Evolutionary conservation across 1,140 invertebrate genomes (phyloP).

Genomic region (Meloidogyne chitwoodi): DNA sequence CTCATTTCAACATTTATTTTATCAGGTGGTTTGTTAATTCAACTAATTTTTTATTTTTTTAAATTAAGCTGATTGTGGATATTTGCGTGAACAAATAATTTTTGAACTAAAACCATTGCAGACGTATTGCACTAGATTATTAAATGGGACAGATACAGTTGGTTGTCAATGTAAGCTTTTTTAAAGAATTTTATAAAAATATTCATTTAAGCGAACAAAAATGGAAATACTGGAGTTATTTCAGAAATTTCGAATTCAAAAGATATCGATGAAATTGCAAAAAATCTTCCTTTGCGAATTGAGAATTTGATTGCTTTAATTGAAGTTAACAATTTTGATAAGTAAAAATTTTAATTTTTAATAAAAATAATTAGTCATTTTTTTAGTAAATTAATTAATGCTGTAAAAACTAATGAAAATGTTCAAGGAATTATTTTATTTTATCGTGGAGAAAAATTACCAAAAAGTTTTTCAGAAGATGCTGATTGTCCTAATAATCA

Average conservation of each 20-base stretch:
- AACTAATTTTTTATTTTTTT: background rate
- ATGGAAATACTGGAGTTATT: conserved; percentile 11
- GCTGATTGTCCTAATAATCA: conserved; percentile 29
- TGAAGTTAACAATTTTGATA: background rate
- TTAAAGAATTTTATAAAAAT: background rate
- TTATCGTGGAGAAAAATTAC: background rate
- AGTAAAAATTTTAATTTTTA: background rate
- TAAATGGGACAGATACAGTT: conserved; percentile 28
- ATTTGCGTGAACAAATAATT: conserved; percentile 7
- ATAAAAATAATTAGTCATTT: background rate
- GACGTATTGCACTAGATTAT: conserved; percentile 17
- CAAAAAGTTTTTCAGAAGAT: conserved; percentile 26
- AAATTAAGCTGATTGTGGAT: background rate
- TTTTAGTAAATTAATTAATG: conserved; percentile 28
- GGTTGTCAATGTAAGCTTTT: conserved; percentile 26
- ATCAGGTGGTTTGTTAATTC: background rate
- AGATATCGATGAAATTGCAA: background rate
- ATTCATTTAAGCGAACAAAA: background rate
- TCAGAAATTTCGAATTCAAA: background rate
- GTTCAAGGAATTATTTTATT: conserved; percentile 28
- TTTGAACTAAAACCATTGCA: background rate
- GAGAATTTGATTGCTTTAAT: background rate
- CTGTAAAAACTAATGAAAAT: conserved; percentile 15
- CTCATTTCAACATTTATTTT: background rate
- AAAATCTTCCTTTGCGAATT: background rate